These are phyloP conservation scores for Falco cherrug DNA, from an alignment of 2,797 vertebrate species.

Conservation along the genomic window DNA sequence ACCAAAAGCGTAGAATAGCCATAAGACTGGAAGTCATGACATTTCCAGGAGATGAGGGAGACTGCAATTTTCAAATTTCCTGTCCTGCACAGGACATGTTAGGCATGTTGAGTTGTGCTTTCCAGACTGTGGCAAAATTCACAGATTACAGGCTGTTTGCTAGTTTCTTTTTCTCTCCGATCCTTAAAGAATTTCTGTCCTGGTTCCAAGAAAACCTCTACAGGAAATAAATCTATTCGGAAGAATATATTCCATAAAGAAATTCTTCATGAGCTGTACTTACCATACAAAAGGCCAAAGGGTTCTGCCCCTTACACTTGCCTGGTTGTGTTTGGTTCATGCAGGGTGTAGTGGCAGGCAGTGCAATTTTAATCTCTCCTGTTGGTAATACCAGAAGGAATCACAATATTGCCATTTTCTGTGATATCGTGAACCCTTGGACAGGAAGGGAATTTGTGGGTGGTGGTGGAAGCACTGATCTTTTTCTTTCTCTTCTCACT, in stretches of 20 bases:
- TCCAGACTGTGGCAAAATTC: background rate
- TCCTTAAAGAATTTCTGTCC: background rate
- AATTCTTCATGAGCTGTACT: background rate
- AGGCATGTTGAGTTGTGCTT: background rate
- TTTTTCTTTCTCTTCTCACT: background rate
- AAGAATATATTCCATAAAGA: background rate
- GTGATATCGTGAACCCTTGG: rapidly evolving
- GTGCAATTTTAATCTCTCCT: background rate
- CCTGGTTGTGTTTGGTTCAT: background rate
- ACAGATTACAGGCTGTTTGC: background rate
- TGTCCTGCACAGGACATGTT: background rate
- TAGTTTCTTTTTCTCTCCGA: background rate
- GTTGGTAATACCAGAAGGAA: background rate
- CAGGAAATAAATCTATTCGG: background rate
- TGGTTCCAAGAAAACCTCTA: background rate
- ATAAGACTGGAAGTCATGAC: background rate
- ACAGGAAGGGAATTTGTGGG: background rate
- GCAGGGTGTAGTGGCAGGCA: background rate
- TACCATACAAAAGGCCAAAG: background rate
- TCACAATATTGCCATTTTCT: background rate
- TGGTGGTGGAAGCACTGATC: background rate
- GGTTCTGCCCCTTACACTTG: background rate
- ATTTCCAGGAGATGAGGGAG: background rate
- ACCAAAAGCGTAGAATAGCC: background rate
- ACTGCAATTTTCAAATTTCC: background rate